A percentile compares a stretch with the other conserved stretches of the same genome.
phyloP scores from a whole-genome alignment of 2,797 vertebrate species.

The Meriones psammophilus region DNA sequence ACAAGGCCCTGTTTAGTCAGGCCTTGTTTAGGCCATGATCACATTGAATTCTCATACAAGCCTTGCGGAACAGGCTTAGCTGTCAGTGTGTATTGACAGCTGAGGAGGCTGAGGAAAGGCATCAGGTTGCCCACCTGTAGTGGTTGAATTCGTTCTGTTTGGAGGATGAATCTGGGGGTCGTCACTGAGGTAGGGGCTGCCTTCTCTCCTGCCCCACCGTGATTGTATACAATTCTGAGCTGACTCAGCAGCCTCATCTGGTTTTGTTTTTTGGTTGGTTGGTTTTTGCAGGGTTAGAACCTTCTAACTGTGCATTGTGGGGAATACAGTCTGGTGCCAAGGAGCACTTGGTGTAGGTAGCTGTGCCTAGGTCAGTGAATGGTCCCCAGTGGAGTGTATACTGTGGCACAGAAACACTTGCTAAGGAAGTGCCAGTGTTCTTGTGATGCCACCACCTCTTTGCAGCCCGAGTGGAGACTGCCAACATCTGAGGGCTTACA shows the following conservation, averaged over 20 bases:
- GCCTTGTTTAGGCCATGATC: accelerated
- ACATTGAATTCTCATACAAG: neutral
- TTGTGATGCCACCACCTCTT: too few species aligned
- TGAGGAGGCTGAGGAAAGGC: too few species aligned
- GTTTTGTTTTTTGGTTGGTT: neutral
- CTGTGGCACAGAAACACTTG: neutral
- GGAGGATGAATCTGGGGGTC: accelerated
- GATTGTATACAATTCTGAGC: accelerated
- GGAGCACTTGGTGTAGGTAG: neutral
- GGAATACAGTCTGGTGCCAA: accelerated
- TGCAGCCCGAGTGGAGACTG: too few species aligned
- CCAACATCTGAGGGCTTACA: too few species aligned
- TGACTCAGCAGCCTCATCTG: neutral
- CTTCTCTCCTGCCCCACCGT: neutral
- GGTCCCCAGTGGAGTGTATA: accelerated
- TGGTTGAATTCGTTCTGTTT: accelerated
- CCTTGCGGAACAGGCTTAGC: accelerated
- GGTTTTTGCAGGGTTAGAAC: accelerated
- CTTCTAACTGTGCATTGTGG: neutral
- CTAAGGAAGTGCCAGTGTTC: too few species aligned
- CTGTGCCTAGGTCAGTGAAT: accelerated
- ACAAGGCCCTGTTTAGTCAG: neutral
- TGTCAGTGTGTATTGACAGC: neutral
- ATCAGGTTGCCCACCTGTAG: accelerated
- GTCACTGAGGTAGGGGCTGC: neutral